These are phyloP conservation scores for Frieseomelitta varia DNA, from an alignment of 1,140 invertebrate genomes.

Conservation along the genomic window DNA sequence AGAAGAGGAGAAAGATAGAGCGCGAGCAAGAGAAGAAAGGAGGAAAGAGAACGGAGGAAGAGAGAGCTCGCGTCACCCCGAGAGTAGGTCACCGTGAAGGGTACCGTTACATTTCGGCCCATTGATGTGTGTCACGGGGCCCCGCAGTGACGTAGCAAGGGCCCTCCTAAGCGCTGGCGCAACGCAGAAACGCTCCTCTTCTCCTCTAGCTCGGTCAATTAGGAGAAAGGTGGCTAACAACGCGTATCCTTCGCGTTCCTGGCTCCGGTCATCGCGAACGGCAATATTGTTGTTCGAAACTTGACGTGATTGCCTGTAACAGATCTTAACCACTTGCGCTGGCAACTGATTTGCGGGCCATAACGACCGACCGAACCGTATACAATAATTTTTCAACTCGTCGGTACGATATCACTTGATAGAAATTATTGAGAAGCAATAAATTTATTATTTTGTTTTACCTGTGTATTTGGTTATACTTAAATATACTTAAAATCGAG, in stretches of 20 bases:
- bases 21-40: not conserved
- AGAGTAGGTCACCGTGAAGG: constrained; percentile 71
- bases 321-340: too few species aligned
- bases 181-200: not conserved
- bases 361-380: too few species aligned
- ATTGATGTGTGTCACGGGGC: constrained; percentile 77
- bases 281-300: not conserved
- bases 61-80: constrained; percentile 31
- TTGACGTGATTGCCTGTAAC: too few species aligned
- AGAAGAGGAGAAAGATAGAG: not conserved
- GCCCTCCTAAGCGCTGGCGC: constrained; percentile 6
- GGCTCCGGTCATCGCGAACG: not conserved
- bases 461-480: too few species aligned
- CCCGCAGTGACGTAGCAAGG: constrained; percentile 62
- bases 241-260: not conserved
- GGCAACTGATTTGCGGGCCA: too few species aligned
- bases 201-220: constrained; percentile 17
- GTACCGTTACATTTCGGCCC: constrained; percentile 74
- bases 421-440: too few species aligned
- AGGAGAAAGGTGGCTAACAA: constrained; percentile 18
- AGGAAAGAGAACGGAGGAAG: constrained; percentile 36
- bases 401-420: too few species aligned
- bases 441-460: too few species aligned
- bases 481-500: too few species aligned
- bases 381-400: too few species aligned